These are phyloP conservation scores for Callosobruchus maculatus DNA, from an alignment of 2,888 invertebrate species.

Conservation along the genomic window DNA sequence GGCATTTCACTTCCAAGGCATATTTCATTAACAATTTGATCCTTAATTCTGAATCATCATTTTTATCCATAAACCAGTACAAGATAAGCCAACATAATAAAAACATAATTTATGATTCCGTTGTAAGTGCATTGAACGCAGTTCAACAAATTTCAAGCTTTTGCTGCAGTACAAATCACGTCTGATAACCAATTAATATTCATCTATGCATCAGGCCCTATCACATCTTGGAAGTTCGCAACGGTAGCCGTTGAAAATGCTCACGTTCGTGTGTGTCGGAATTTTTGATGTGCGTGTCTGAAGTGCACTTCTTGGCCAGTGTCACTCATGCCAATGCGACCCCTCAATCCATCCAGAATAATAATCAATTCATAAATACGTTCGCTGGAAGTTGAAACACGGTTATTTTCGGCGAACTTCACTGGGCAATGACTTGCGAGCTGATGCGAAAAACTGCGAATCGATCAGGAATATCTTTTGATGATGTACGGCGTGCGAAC, in stretches of 20 bases:
- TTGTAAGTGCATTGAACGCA: too few relatives aligned
- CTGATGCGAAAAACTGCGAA: neutral
- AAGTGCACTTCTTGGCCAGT: neutral
- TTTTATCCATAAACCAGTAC: too few relatives aligned
- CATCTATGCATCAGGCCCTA: neutral
- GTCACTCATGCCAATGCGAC: neutral
- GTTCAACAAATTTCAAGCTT: neutral
- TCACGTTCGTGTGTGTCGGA: neutral
- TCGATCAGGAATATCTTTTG: neutral
- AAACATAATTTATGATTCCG: too few relatives aligned
- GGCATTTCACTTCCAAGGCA: too few relatives aligned
- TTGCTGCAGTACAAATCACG: neutral
- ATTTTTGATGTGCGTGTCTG: neutral
- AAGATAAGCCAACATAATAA: too few relatives aligned
- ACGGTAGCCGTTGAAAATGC: neutral
- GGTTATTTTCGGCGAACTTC: neutral
- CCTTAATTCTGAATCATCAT: too few relatives aligned
- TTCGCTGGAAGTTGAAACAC: neutral
- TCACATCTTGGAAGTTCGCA: neutral
- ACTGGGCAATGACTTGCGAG: neutral
- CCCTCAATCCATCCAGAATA: neutral
- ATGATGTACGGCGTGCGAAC: neutral
- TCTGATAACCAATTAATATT: neutral
- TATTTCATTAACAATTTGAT: too few relatives aligned
- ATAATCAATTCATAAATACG: neutral